Evolutionary conservation across 2,113 vertebrate species (phyloP).

Genomic region (Microtus ochrogaster): DNA sequence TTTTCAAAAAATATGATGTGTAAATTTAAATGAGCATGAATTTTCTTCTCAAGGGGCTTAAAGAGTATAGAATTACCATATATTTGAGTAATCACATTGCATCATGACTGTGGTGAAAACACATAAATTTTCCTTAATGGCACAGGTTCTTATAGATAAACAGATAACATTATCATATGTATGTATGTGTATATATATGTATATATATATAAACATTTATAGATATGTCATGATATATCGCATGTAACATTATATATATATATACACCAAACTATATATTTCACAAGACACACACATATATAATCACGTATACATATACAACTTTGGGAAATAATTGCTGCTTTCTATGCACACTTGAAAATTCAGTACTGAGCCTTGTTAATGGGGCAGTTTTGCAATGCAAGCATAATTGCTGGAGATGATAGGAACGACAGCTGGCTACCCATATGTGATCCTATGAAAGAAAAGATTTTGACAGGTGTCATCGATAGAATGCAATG

Average conservation of each 20-base stretch:
- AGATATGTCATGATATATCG: not conserved
- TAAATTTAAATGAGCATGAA: not conserved
- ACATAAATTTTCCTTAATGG: not conserved
- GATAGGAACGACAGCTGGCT: not conserved
- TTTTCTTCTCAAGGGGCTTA: not conserved
- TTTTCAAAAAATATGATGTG: not conserved
- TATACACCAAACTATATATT: not conserved
- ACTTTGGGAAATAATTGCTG: not conserved
- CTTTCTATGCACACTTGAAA: not conserved
- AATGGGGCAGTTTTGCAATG: not conserved
- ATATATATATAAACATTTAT: not conserved
- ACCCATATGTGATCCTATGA: not conserved
- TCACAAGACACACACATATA: not conserved
- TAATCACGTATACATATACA: not conserved
- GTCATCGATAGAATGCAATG: not conserved
- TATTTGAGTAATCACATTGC: not conserved
- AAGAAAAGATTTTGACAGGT: not conserved
- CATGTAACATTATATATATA: not conserved
- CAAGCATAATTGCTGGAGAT: not conserved
- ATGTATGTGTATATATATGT: no score
- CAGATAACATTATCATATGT: no score
- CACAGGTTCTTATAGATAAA: not conserved
- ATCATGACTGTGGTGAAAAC: no score
- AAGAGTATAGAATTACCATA: not conserved
- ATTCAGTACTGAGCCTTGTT: not conserved